A percentile compares a stretch with the other conserved stretches of the same genome.
Conservation (phyloP, 2,113 vertebrate genomes). For the Cryptomyrus ogoouensis region DNA sequence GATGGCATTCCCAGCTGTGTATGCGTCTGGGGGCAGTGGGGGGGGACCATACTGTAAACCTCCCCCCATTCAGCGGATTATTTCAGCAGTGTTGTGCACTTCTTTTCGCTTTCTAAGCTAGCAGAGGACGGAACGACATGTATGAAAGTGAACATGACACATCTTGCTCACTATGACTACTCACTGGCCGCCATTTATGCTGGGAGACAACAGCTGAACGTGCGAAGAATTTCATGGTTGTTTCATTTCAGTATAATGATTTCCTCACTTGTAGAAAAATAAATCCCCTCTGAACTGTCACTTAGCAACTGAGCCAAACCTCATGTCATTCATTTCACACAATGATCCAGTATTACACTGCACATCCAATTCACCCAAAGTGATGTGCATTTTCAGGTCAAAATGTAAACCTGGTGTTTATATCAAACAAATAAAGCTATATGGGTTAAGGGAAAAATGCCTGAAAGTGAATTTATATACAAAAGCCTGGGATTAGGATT, state of each 20-base stretch:
- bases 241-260: neutral
- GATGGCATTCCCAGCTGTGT: constrained; percentile 31
- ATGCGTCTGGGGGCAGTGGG: neutral
- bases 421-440: neutral
- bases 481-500: neutral
- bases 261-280: neutral
- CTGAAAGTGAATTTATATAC: neutral
- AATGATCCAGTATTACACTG: neutral
- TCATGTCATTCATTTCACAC: neutral
- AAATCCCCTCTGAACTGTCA: neutral
- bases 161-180: neutral
- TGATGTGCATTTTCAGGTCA: neutral
- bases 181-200: neutral
- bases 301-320: neutral
- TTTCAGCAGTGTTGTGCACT: neutral
- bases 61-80: neutral
- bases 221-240: neutral
- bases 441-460: neutral
- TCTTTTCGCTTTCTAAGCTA: neutral
- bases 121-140: neutral
- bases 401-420: neutral
- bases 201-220: neutral
- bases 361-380: neutral
- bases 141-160: neutral
- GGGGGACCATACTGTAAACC: neutral